A percentile compares a stretch with the other conserved stretches of the same genome.
phyloP scores from a whole-genome alignment of 2,888 invertebrate genomes.

The Drosophila lacicola region DNA sequence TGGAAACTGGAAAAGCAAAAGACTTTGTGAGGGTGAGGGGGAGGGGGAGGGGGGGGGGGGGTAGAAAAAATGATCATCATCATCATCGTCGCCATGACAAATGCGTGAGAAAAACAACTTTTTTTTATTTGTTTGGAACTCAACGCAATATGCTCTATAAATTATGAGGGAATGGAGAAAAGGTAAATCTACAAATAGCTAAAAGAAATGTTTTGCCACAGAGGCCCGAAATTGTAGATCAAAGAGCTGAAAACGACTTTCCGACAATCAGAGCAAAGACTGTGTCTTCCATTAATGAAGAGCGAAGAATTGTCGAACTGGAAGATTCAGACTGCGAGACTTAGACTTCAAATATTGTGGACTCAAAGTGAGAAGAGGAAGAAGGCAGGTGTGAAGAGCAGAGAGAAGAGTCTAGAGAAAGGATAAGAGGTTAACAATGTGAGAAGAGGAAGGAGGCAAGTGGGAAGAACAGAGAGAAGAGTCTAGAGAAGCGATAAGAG shows the following conservation, averaged over 20 bases:
- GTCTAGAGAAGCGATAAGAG: too few species aligned
- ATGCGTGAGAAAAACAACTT: slow-evolving; percentile 70
- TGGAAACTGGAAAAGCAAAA: slow-evolving; percentile 35
- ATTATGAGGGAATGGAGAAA: slow-evolving; percentile 15
- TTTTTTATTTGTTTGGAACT: slow-evolving; percentile 3
- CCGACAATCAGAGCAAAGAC: too few species aligned
- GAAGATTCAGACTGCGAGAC: too few species aligned
- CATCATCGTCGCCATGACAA: slow-evolving; percentile 55
- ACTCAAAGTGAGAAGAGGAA: too few species aligned
- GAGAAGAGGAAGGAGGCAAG: too few species aligned
- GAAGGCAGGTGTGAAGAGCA: too few species aligned
- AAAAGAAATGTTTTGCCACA: neutral
- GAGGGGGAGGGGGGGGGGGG: neutral
- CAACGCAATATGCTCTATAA: slow-evolving; percentile 35
- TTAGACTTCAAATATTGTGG: too few species aligned
- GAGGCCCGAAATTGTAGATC: neutral
- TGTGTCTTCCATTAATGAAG: too few species aligned
- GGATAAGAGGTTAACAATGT: too few species aligned
- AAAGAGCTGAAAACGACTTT: neutral
- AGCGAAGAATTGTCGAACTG: too few species aligned
- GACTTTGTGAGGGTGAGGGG: neutral
- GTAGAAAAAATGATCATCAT: neutral
- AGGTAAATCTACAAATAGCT: slow-evolving; percentile 13
- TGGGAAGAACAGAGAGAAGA: too few species aligned
- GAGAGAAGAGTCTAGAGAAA: too few species aligned